Conservation (phyloP, 2,888 invertebrate genomes). For the Mesodorylaimus sp. region DNA sequence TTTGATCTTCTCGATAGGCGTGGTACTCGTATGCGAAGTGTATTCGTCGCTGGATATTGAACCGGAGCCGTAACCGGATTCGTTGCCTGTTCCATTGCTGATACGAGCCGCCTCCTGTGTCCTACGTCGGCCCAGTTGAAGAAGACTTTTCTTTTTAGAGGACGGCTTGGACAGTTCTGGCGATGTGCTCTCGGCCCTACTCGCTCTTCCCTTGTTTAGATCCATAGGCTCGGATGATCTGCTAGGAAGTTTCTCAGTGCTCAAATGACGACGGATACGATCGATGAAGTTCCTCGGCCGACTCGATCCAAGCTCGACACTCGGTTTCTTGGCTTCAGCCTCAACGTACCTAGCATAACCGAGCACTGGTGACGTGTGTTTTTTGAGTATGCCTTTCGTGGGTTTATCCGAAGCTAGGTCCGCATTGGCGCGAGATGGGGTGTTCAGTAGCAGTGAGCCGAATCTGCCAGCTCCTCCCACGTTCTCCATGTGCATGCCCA, state of each 20-base stretch:
- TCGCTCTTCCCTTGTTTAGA: too few species aligned
- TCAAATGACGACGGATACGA: constrained; percentile 2
- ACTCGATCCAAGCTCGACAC: not conserved
- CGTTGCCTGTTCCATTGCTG: not conserved
- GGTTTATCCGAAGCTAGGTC: not conserved
- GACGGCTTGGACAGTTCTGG: not conserved
- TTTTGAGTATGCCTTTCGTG: not conserved
- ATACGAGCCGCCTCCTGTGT: constrained; percentile 18
- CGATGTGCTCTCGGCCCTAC: not conserved
- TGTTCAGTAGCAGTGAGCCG: not conserved
- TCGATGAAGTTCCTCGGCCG: not conserved
- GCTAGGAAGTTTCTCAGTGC: constrained; percentile 8
- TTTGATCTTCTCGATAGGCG: constrained; percentile 28
- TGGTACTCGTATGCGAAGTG: constrained; percentile 15
- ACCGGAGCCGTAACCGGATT: not conserved
- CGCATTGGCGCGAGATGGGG: not conserved
- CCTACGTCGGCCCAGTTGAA: constrained; percentile 17
- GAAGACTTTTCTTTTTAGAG: constrained; percentile 11
- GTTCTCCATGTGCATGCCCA: too few species aligned
- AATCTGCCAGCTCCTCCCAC: too few species aligned
- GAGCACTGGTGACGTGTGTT: too few species aligned
- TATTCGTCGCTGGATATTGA: not conserved
- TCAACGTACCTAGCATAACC: not conserved
- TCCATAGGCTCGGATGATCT: too few species aligned
- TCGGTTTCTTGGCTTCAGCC: not conserved